Percentiles rank a stretch among this genome's conserved stretches.
Conservation (phyloP, 2,888 invertebrate species). For the Drosophila picticornis region DNA sequence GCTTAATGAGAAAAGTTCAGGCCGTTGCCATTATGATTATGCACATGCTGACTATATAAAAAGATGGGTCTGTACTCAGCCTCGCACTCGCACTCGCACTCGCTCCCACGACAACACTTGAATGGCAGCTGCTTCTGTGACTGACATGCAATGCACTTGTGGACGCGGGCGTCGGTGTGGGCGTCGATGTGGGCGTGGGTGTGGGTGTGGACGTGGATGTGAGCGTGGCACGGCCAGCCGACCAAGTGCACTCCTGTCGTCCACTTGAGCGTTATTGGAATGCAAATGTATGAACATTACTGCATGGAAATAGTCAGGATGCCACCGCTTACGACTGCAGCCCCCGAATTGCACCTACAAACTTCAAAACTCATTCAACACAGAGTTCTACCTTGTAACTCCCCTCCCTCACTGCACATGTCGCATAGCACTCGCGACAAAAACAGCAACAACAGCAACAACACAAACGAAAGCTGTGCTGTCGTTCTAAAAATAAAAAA, state of each 20-base stretch:
- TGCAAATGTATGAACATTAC: constrained; percentile 82
- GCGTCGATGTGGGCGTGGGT: constrained; percentile 45
- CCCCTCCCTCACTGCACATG: constrained; percentile 9
- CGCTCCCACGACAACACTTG: constrained; percentile 60
- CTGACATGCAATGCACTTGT: constrained; percentile 74
- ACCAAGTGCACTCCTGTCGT: constrained; percentile 74
- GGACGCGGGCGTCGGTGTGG: constrained; percentile 42
- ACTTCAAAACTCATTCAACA: constrained; percentile 79
- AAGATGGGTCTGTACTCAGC: constrained; percentile 39
- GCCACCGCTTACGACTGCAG: constrained; percentile 7
- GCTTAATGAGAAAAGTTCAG: constrained; percentile 79
- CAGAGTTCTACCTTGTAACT: constrained; percentile 21
- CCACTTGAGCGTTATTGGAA: constrained; percentile 83
- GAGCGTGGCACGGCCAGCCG: constrained; percentile 39
- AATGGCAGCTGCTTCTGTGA: constrained; percentile 67
- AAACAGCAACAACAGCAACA: constrained; percentile 24
- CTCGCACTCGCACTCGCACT: constrained; percentile 30
- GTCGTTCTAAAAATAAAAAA: constrained; percentile 21
- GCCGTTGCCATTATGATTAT: constrained; percentile 69
- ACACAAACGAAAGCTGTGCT: constrained; percentile 24
- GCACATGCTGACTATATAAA: constrained; percentile 47
- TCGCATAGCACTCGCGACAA: constrained; percentile 32
- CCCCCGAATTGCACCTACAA: constrained; percentile 51
- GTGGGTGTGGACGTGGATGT: constrained; percentile 43
- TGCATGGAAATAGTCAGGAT: constrained; percentile 31